A percentile compares a stretch with the other conserved stretches of the same genome.
These are phyloP conservation scores for Sebastes goodei DNA, from an alignment of 2,797 vertebrate genomes.

Conservation along the genomic window DNA sequence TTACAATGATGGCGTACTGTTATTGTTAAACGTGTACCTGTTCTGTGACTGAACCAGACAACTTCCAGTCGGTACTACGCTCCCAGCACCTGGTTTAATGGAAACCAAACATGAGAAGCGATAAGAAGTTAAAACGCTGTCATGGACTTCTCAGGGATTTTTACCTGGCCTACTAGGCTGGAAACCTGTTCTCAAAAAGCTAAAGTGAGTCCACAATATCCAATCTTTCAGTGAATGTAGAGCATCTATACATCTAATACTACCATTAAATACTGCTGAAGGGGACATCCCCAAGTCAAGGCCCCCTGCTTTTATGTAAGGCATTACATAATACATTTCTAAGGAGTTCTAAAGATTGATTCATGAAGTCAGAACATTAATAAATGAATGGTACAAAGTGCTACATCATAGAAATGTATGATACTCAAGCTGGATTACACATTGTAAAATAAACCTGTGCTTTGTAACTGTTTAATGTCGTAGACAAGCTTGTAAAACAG, in stretches of 20 bases:
- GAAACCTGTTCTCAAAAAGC: not conserved
- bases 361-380: not conserved
- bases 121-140: constrained; percentile 1
- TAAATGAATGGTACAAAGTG: not conserved
- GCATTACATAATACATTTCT: not conserved
- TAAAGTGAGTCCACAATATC: not conserved
- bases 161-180: not conserved
- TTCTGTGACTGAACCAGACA: not conserved
- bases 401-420: not conserved
- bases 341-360: not conserved
- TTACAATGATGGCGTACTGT: constrained; percentile 10
- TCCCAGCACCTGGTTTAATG: not conserved
- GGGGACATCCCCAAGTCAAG: not conserved
- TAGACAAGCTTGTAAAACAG: not conserved
- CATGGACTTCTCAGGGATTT: not conserved
- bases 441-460: not conserved
- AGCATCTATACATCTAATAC: not conserved
- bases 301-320: not conserved
- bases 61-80: not conserved
- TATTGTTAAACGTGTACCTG: constrained; percentile 15
- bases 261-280: not conserved
- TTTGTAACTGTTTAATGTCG: not conserved
- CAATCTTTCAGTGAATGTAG: not conserved
- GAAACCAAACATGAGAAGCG: constrained; percentile 4
- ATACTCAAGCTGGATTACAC: not conserved